Percentiles rank a stretch among this genome's conserved stretches.
phyloP scores from a whole-genome alignment of 2,113 vertebrate genomes.

The Macroglossus sobrinus region DNA sequence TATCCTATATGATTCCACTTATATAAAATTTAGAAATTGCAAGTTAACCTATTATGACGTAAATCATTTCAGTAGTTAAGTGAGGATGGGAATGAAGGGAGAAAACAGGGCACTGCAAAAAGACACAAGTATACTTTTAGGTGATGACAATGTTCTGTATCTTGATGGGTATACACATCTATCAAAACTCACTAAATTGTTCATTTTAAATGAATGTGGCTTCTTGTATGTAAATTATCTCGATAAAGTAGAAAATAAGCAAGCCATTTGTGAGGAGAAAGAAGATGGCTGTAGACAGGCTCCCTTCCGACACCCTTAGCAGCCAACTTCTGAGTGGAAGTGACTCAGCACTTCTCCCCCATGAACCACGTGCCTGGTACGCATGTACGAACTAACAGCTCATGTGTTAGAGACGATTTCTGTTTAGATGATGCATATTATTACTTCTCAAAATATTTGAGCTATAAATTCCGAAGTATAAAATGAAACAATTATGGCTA shows the following conservation, averaged over 20 bases:
- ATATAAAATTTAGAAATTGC: neutral
- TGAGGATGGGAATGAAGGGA: neutral
- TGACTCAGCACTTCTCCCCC: too few species aligned
- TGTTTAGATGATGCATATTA: neutral
- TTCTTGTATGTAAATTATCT: neutral
- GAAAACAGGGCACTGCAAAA: neutral
- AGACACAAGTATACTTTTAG: neutral
- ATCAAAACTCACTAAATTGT: neutral
- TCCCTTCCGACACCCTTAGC: too few species aligned
- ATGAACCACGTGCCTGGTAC: too few species aligned
- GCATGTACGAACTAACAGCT: neutral
- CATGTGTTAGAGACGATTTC: neutral
- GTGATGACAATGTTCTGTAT: neutral
- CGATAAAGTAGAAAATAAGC: neutral
- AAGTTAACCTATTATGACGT: neutral
- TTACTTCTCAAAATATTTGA: neutral
- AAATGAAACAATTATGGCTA: slow-evolving; percentile 3
- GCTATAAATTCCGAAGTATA: neutral
- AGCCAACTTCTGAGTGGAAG: too few species aligned
- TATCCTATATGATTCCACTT: neutral
- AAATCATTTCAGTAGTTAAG: neutral
- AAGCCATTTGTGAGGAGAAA: neutral
- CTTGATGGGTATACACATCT: neutral
- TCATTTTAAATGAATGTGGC: neutral
- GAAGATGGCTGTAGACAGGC: too few species aligned